Percentiles rank a stretch among this genome's conserved stretches.
Evolutionary conservation across 2,797 vertebrate species (phyloP).

Genomic region (Halcyon smyrnensis): DNA sequence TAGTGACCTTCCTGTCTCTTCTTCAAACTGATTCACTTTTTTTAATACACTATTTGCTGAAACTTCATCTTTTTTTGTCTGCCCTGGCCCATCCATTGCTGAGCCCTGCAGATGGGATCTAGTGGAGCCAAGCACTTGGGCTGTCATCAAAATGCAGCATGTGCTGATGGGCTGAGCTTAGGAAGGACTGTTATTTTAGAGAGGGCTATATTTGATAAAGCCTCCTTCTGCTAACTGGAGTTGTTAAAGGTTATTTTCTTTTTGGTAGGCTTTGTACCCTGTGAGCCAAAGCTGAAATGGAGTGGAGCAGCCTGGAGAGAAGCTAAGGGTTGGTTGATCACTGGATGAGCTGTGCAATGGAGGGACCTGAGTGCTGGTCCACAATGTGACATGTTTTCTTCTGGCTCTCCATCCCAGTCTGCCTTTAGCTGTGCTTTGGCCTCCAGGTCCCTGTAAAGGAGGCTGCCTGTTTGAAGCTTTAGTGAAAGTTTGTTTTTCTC

Average conservation of each 20-base stretch:
- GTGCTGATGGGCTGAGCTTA: not conserved
- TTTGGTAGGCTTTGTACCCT: not conserved
- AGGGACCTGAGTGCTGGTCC: not conserved
- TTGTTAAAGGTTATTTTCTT: not conserved
- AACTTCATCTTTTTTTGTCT: not conserved
- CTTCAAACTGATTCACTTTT: not conserved
- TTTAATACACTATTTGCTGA: not conserved
- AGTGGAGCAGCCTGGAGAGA: not conserved
- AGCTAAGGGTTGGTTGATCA: fast-evolving
- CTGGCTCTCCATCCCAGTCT: not conserved
- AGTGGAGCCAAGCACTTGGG: not conserved
- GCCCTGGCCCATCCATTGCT: not conserved
- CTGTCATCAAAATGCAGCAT: not conserved
- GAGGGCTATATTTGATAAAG: not conserved
- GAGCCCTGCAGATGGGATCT: not conserved
- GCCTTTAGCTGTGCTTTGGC: not conserved
- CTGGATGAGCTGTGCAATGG: not conserved
- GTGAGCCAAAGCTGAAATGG: not conserved
- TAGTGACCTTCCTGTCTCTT: not conserved
- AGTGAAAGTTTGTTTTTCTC: not conserved
- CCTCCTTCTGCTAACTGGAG: not conserved
- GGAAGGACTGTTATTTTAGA: not conserved
- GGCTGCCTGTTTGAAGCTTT: not conserved
- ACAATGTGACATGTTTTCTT: fast-evolving
- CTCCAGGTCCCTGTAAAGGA: not conserved